Conservation (phyloP, 2,888 invertebrate genomes). For the Brachyopa scutellaris region DNA sequence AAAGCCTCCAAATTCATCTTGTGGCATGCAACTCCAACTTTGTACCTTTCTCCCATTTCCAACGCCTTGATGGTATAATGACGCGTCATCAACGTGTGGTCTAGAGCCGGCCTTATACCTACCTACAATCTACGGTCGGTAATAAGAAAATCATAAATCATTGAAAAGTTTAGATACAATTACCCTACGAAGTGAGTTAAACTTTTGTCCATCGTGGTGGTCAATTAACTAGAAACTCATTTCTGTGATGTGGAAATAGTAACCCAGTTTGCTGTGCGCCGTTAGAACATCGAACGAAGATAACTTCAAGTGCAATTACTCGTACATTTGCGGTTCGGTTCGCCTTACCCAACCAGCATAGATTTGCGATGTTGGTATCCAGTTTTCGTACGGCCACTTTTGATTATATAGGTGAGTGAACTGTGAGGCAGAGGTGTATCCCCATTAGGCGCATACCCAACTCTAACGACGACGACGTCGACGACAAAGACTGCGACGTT, state of each 20-base stretch:
- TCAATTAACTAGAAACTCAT: slow-evolving; percentile 70
- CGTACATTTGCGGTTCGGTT: slow-evolving; percentile 66
- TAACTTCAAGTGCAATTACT: slow-evolving; percentile 66
- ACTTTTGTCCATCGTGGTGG: slow-evolving; percentile 65
- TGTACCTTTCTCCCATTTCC: slow-evolving; percentile 18
- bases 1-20: too few species aligned
- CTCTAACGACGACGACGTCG: slow-evolving; percentile 51
- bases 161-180: slow-evolving; percentile 39
- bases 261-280: slow-evolving; percentile 57
- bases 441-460: slow-evolving; percentile 67
- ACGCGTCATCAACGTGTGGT: slow-evolving; percentile 30
- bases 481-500: slow-evolving; percentile 38
- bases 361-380: slow-evolving; percentile 53
- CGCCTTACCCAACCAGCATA: slow-evolving; percentile 43
- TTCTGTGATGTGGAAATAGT: slow-evolving; percentile 70
- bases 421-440: slow-evolving; percentile 72
- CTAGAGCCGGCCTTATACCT: neutral
- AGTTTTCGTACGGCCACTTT: slow-evolving; percentile 72
- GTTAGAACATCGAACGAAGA: slow-evolving; percentile 67
- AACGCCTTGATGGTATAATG: neutral
- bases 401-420: slow-evolving; percentile 73
- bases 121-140: slow-evolving; percentile 6
- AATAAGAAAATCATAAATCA: slow-evolving; percentile 53
- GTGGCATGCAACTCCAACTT: too few species aligned
- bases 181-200: slow-evolving; percentile 56